phyloP scores from a whole-genome alignment of 1,140 invertebrate species.

The Aphaenogaster rudis region DNA sequence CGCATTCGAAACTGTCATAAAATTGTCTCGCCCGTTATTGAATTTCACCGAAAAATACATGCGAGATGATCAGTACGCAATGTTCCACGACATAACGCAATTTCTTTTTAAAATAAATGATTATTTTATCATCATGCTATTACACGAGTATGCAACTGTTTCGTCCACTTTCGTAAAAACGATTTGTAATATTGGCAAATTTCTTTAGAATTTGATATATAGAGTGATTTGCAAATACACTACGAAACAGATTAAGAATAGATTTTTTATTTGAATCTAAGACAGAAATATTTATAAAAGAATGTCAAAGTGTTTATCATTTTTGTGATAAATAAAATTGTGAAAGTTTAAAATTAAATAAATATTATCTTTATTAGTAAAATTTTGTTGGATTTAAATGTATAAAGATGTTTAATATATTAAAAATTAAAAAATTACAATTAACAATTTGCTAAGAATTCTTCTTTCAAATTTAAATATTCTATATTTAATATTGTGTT shows the following conservation, averaged over 20 bases:
- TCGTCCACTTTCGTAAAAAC: background rate
- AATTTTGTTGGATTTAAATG: background rate
- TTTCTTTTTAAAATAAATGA: constrained; percentile 29
- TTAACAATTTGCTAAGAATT: background rate
- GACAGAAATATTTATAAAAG: background rate
- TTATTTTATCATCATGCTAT: background rate
- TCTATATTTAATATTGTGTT: background rate
- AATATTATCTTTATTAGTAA: background rate
- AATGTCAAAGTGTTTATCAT: background rate
- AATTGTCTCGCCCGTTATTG: constrained; percentile 19
- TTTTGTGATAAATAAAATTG: background rate
- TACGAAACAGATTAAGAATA: background rate
- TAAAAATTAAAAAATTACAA: background rate
- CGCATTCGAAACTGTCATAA: background rate
- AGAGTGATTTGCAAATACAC: background rate
- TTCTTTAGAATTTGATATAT: background rate
- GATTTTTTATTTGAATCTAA: background rate
- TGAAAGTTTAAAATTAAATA: background rate
- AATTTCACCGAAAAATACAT: background rate
- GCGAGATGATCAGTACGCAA: background rate
- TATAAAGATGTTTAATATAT: constrained; percentile 3
- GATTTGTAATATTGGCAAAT: background rate
- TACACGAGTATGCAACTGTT: background rate
- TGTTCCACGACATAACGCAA: constrained; percentile 11
- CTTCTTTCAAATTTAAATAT: background rate